Conservation (phyloP, 2,113 vertebrate genomes). For the Paramormyrops kingsleyae region DNA sequence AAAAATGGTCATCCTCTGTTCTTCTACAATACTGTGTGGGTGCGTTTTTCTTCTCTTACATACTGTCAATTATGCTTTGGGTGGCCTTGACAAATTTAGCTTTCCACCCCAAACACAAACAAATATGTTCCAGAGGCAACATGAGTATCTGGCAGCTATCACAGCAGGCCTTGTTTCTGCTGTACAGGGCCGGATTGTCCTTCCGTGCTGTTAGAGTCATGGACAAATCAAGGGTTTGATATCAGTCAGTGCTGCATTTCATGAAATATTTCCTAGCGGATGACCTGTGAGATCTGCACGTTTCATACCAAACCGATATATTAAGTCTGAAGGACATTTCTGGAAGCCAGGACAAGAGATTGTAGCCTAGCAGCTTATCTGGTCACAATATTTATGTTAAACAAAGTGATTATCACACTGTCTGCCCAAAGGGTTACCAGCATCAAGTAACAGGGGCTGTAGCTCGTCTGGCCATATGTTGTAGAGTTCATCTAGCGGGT, state of each 20-base stretch:
- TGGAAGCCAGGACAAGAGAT: background rate
- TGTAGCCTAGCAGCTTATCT: background rate
- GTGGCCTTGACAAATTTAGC: constrained; percentile 15
- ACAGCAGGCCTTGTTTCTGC: background rate
- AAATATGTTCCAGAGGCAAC: background rate
- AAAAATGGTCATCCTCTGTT: background rate
- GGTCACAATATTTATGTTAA: background rate
- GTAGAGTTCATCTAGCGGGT: background rate
- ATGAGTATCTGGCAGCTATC: background rate
- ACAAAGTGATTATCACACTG: background rate
- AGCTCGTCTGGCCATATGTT: background rate
- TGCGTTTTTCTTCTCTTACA: background rate
- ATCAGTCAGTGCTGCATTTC: background rate
- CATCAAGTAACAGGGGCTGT: background rate
- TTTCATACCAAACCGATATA: background rate
- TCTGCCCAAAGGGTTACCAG: background rate
- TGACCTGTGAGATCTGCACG: background rate
- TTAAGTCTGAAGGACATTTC: background rate
- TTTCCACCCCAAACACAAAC: constrained; percentile 10
- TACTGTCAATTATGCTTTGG: constrained; percentile 7
- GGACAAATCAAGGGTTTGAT: background rate
- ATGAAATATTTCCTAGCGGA: background rate
- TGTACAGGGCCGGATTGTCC: background rate
- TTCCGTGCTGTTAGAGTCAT: background rate
- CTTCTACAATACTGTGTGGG: background rate